A percentile compares a stretch with the other conserved stretches of the same genome.
These are phyloP conservation scores for Polyergus mexicanus DNA, from an alignment of 1,140 invertebrate genomes.

Conservation along the genomic window DNA sequence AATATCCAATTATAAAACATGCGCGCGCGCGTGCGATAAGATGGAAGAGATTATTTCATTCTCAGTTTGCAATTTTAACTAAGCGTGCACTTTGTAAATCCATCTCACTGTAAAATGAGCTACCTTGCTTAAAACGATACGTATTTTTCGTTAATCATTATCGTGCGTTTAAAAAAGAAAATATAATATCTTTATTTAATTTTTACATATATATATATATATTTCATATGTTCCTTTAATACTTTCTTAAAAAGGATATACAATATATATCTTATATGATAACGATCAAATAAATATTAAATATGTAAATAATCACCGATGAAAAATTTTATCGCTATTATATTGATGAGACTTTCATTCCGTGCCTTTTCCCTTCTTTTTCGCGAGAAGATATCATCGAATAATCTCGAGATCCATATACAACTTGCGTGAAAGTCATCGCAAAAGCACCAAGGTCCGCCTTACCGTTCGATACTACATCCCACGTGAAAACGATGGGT, in stretches of 20 bases:
- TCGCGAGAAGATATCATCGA: background rate
- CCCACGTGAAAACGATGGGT: conserved; percentile 65
- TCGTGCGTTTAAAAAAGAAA: background rate
- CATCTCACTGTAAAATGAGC: background rate
- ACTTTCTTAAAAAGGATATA: background rate
- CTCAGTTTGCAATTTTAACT: background rate
- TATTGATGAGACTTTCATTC: background rate
- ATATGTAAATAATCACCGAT: background rate
- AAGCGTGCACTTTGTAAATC: background rate
- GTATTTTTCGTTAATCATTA: background rate
- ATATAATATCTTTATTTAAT: background rate
- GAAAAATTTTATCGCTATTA: background rate
- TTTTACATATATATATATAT: background rate
- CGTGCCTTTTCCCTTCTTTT: no score
- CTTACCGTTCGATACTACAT: conserved; percentile 55
- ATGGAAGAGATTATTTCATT: background rate
- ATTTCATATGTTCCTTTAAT: background rate
- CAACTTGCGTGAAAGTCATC: conserved; percentile 30
- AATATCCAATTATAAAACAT: background rate
- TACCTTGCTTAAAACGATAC: background rate
- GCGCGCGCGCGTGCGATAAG: background rate
- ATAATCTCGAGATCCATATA: conserved; percentile 24
- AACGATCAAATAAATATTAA: background rate
- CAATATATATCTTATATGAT: background rate
- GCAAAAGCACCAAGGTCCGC: conserved; percentile 41